Base-by-base conservation (phyloP, 2,113 vertebrate genomes). In the Salvelinus alpinus region DNA sequence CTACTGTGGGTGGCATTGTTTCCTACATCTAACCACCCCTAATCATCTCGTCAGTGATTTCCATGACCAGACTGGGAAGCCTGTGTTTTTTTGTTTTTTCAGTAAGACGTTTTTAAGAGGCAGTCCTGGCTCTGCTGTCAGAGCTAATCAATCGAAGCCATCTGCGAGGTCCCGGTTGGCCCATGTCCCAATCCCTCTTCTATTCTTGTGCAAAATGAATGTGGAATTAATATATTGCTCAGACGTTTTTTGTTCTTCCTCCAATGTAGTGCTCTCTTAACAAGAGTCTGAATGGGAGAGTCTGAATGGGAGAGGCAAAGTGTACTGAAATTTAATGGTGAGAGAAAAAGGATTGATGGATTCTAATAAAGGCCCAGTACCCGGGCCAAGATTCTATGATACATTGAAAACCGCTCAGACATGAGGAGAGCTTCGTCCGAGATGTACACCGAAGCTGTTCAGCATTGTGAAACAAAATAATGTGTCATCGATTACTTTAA, bases 401-500 rank as follows among this genome's bases (percentile, higher is more conserved):
- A 2, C 59, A 62, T n/a, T 62, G 18, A 62, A 62, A 5, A 38
- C 25, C 22, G 29, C 27, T 31, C 6, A 8, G 18, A 65, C 5
- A 5, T 1, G 16, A 54, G 51, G 51, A 54, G 51, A 18, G 16
- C 4, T 54, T 44, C 22, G n/a, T 22, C 16, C 5, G 27, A 13
- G 24, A 59, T 18, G 74, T 70, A 16, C 24, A 13, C 25, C 31
- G 60, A 31, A 71, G 64, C 73, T 72, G 83, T 81, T 79, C 75
- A 65, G 47, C 78, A 79, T 75, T 81, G 77, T 22, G 64, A 85
- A 80, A 86, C 75, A 83, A 85, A 67, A 24, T n/a, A 48, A 38
- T 22, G 13, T 48, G 82, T 85, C 75, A 77, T 91, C 80, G 85
- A 90, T 92, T 88, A 80, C 84, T 89, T 92, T 88, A 82, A 78